Conservation (phyloP, 2,888 invertebrate species). For the Dorcus hopei region DNA sequence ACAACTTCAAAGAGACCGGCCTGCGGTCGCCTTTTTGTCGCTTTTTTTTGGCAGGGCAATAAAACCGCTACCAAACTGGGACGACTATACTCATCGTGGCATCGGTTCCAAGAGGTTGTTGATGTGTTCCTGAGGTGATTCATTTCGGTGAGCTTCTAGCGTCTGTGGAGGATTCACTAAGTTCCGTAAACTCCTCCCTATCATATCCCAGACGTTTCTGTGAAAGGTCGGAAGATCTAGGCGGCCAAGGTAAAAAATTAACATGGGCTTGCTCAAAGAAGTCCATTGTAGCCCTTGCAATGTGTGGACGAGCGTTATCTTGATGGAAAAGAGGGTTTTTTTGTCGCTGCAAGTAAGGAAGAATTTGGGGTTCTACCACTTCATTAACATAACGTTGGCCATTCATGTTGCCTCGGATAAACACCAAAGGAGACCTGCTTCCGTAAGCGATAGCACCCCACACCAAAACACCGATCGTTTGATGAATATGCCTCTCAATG, state of each 20-base stretch:
- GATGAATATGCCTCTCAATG: too few relatives aligned
- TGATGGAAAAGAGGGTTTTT: background rate
- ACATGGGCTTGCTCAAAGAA: background rate
- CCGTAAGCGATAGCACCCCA: too few relatives aligned
- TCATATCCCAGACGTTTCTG: too few relatives aligned
- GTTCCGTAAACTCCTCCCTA: background rate
- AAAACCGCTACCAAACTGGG: too few relatives aligned
- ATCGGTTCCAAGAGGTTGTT: background rate
- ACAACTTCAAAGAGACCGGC: too few relatives aligned
- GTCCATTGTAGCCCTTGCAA: background rate
- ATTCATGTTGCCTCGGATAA: too few relatives aligned
- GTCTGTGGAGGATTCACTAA: constrained; percentile 4
- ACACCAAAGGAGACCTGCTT: too few relatives aligned
- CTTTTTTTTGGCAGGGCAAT: too few relatives aligned
- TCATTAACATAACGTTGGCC: too few relatives aligned
- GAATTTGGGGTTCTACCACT: background rate
- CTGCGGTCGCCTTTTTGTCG: too few relatives aligned
- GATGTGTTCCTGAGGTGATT: background rate
- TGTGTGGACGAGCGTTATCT: background rate
- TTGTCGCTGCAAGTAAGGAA: background rate
- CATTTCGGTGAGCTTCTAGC: background rate
- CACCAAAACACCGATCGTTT: too few relatives aligned
- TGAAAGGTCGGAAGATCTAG: too few relatives aligned
- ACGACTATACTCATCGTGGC: background rate
- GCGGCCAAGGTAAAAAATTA: background rate